Base-by-base conservation (phyloP, 2,888 invertebrate genomes). In the Hermaeophaga mercurialis region DNA sequence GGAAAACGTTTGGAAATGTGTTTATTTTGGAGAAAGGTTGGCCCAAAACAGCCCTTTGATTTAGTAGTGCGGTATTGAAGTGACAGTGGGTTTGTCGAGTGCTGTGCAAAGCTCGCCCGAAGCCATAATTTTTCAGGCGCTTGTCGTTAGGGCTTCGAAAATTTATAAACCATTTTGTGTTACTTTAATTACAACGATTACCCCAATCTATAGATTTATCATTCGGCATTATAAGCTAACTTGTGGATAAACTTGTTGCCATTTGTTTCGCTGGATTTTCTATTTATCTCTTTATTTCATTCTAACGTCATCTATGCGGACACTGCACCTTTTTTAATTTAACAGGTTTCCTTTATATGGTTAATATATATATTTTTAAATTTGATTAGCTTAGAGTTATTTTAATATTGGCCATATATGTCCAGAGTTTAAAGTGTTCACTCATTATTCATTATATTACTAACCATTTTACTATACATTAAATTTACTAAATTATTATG, bases 11-110 rank as follows among this genome's bases (percentile, higher is more conserved):
- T 43, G 61, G 61, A 63, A 66, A 66, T 66, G 67, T 70, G 70
- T 70, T 70, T 70, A 69, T 70, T 69, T 69, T 66, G 66, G 66
- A 62, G 62, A 62, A 62, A 64, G 64, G 61, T 64, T 60, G 62
- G 61, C 56, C 59, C 59, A 58, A 57, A 59, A 59, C 63, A 62
- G 49, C 46, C 57, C 68, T 73, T 73, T 75, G 75, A 75, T 75
- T 74, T 75, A 75, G 73, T 73, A 66, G 71, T 70, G 69, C 61
- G 72, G 74, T 67, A 75, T 75, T 74, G 74, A 74, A 74, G 73
- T 75, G 75, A 74, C 75, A 73, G 75, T 69, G 71, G 74, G 73
- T 68, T 73, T 73, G 73, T 70, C 68, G 69, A 64, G 68, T 65
- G 66, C 65, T 68, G 65, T 66, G 64, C 64, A 66, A 65, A 68